Percentiles rank a stretch among this genome's conserved stretches.
Conservation (phyloP, 2,888 invertebrate genomes). For the Ecliptopera silaceata region DNA sequence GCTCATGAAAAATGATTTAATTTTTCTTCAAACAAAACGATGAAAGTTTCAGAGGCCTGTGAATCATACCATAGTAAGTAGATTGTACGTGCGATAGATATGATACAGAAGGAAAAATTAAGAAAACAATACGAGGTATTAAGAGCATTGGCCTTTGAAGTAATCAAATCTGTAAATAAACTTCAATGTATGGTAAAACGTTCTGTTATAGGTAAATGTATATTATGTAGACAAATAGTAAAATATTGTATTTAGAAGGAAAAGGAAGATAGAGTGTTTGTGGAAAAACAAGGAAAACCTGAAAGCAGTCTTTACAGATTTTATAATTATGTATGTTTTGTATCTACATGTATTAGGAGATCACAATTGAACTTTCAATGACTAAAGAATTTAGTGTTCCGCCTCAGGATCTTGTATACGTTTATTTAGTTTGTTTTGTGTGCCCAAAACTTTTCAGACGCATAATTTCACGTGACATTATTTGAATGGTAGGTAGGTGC, state of each 20-base stretch:
- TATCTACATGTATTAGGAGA: not conserved
- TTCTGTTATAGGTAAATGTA: too few relatives aligned
- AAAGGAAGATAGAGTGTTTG: too few relatives aligned
- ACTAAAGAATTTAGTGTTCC: slow-evolving; percentile 18
- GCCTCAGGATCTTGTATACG: slow-evolving; percentile 19
- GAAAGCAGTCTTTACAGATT: too few relatives aligned
- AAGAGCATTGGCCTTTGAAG: slow-evolving; percentile 45
- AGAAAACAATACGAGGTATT: slow-evolving; percentile 45
- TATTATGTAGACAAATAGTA: too few relatives aligned
- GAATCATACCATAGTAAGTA: slow-evolving; percentile 55
- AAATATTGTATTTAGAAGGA: too few relatives aligned
- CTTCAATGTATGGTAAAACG: too few relatives aligned
- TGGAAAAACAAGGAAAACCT: too few relatives aligned
- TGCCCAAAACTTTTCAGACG: slow-evolving; percentile 43
- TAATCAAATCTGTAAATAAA: slow-evolving; percentile 4
- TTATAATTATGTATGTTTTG: too few relatives aligned
- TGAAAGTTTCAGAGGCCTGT: slow-evolving; percentile 59
- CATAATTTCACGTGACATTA: slow-evolving; percentile 34
- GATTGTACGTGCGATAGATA: slow-evolving; percentile 42
- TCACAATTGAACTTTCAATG: not conserved
- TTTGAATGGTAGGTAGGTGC: slow-evolving; percentile 13
- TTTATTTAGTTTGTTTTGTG: slow-evolving; percentile 19
- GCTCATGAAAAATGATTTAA: slow-evolving; percentile 55
- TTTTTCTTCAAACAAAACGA: slow-evolving; percentile 64
- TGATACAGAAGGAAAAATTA: slow-evolving; percentile 48